Conservation (phyloP, 2,113 vertebrate species). For the Trematocara marginatum region DNA sequence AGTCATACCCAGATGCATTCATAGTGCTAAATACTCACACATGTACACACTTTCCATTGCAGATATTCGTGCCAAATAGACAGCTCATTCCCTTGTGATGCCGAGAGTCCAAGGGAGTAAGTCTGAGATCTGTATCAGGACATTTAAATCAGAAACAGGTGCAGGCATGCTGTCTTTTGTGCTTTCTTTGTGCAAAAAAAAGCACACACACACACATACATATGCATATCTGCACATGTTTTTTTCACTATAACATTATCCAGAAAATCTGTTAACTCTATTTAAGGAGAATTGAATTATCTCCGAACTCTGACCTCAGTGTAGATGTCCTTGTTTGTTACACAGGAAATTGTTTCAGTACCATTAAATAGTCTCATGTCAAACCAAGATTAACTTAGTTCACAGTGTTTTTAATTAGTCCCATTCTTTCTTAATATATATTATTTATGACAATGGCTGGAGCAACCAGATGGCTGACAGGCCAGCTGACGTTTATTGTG, state of each 20-base stretch:
- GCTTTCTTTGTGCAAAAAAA: not conserved
- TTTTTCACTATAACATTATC: slow-evolving; percentile 37
- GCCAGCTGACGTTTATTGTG: not conserved
- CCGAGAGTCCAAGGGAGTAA: not conserved
- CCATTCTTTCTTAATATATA: not conserved
- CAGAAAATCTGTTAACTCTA: slow-evolving; percentile 34
- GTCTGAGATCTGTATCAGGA: slow-evolving; percentile 48
- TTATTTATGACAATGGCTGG: not conserved
- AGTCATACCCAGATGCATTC: not conserved
- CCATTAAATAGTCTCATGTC: slow-evolving; percentile 26
- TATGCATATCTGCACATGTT: not conserved
- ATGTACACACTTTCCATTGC: not conserved
- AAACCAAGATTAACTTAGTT: slow-evolving; percentile 18
- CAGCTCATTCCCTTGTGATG: slow-evolving; percentile 31
- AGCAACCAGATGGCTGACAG: not conserved
- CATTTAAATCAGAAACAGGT: slow-evolving; percentile 56
- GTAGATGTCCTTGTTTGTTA: not conserved
- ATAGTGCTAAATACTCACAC: not conserved
- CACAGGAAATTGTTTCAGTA: slow-evolving; percentile 40
- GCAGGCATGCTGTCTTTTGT: not conserved
- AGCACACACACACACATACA: not conserved
- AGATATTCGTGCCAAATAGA: slow-evolving; percentile 37
- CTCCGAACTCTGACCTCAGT: slow-evolving; percentile 25
- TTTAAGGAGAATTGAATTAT: slow-evolving; percentile 46
- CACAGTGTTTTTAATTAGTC: slow-evolving; percentile 47